Base-by-base conservation (phyloP, 2,113 vertebrate genomes). In the Pluvialis apricaria region DNA sequence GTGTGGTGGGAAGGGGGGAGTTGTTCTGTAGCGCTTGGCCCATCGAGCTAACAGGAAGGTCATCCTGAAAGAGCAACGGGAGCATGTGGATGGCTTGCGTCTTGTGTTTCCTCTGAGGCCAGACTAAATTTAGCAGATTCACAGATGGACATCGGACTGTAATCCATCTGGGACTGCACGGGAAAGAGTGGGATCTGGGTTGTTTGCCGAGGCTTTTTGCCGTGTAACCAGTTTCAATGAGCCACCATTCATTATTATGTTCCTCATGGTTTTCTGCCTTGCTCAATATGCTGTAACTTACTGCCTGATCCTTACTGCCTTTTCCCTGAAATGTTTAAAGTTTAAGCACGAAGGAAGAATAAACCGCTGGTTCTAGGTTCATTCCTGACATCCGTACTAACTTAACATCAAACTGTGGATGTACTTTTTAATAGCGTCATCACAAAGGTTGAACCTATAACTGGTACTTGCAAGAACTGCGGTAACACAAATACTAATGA, bases 71-170 rank as follows among this genome's bases (percentile, higher is more conserved):
- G 91, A 96, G 95, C 44, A 83, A 71, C 3, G 0, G 18, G 75
- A 88, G 51, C 96, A 77, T 94, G 94, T 94, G 95, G 82, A 95
- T 65, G 82, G 75, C 84, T 96, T 73, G 86, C 0, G 6, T 92
- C 91, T 94, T 80, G 38, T 93, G 81, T 91, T 94, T 97, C 94
- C 89, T 96, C 84, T 22, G 78, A 77, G 95, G 75, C 47, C 89
- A 72, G 79, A 49, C 94, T 97, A 97, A 96, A 96, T 96, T 94
- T 97, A 97, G 95, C 91, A 60, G 73, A 82, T 91, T 83, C 89
- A 66, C 95, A 95, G 84, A 95, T 86, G 93, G 73, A 85, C 51
- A 28, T 25, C 4, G 28, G 81, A 60, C 81, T 5, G 4, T 85
- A 94, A 87, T 85, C 89, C 91, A 82, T 73, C 70, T 70, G 91